phyloP scores from a whole-genome alignment of 2,888 invertebrate genomes.

The Chymomyza procnemis region DNA sequence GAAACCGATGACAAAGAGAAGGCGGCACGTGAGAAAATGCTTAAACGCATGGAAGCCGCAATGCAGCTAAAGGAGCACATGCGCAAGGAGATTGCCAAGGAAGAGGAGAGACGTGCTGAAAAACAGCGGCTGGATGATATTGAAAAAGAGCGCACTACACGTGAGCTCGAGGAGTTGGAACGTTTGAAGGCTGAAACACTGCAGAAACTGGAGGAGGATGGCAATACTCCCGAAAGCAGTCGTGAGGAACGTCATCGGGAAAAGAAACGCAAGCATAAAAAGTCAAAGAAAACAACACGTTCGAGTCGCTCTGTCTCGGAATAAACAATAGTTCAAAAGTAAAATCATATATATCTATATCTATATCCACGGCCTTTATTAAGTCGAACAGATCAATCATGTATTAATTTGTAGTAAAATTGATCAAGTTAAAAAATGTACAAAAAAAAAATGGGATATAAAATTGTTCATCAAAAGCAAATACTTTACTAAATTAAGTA shows the following conservation, averaged over 20 bases:
- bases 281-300: conserved; percentile 74
- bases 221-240: conserved; percentile 41
- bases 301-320: conserved; percentile 66
- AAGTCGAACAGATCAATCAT: background rate
- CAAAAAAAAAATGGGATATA: background rate
- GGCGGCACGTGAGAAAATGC: conserved; percentile 77
- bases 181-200: conserved; percentile 77
- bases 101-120: conserved; percentile 81
- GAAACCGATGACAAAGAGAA: conserved; percentile 68
- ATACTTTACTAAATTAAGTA: background rate
- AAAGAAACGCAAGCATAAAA: conserved; percentile 76
- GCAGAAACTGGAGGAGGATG: conserved; percentile 75
- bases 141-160: conserved; percentile 75
- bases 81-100: conserved; percentile 81
- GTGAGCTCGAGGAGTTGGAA: conserved; percentile 76
- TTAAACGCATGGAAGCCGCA: conserved; percentile 79
- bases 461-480: background rate
- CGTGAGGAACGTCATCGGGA: conserved; percentile 44
- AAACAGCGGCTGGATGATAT: conserved; percentile 75
- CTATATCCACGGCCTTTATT: background rate
- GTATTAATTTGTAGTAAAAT: background rate
- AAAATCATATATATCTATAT: background rate
- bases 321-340: conserved; percentile 29
- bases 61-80: conserved; percentile 82
- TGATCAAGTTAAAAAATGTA: background rate